These are phyloP conservation scores for Oncorhynchus masou DNA, from an alignment of 2,113 vertebrate species.

Conservation along the genomic window DNA sequence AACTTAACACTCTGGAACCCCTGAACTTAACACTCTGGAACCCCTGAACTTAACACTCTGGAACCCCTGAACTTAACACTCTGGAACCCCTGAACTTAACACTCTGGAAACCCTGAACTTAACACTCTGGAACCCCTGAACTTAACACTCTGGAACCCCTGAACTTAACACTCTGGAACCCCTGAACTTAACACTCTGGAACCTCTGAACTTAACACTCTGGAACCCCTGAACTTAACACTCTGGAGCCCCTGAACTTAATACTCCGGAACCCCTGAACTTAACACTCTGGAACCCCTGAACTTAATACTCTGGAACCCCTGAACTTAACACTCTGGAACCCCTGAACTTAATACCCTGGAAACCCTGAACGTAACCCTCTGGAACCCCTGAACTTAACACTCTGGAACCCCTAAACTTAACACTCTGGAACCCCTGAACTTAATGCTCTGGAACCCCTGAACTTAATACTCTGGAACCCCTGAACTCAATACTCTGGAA, in stretches of 20 bases:
- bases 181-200: too few relatives aligned
- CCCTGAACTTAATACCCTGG: not conserved
- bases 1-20: not conserved
- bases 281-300: not conserved
- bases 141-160: not conserved
- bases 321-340: not conserved
- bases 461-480: too few relatives aligned
- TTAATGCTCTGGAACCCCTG: not conserved
- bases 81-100: not conserved
- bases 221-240: too few relatives aligned
- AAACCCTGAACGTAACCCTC: not conserved
- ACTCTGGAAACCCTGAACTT: not conserved
- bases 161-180: not conserved
- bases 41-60: not conserved
- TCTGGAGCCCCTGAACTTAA: not conserved
- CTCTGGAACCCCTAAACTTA: not conserved
- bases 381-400: not conserved
- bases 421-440: not conserved
- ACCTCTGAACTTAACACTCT: not conserved
- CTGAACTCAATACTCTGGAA: too few relatives aligned
- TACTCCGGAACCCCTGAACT: not conserved
- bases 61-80: too few relatives aligned
- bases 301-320: not conserved
- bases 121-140: not conserved
- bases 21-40: not conserved